Base-by-base conservation (phyloP, 2,797 vertebrate species). In the Stomatorhinus walkeri region DNA sequence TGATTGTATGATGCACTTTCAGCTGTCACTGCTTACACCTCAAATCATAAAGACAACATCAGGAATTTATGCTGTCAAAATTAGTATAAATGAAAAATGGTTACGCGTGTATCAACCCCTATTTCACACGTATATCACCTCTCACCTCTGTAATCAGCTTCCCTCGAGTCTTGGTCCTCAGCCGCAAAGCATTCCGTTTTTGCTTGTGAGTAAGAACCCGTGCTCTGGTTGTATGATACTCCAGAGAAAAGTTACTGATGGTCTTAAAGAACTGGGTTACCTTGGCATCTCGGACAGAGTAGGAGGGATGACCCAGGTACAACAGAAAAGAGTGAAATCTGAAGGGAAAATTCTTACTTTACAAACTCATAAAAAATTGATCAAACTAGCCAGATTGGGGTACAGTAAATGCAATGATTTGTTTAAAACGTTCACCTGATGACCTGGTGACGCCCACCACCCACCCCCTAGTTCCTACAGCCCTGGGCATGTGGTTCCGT, bases 281-380 rank as follows among this genome's bases (percentile, higher is more conserved):
- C 89, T 96, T 97, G 2, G 96, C 93, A 0, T 98, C 97, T 12
- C 96, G 94, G 0, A 94, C 97, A 0, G 92, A 91, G 1, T 94
- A 94, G 0, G 90, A 93, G 0, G 97, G 96, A 92, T 99, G 98
- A 12, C 98, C 98, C 94, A 99, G 93, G 93, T 97, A 99, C 59
- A 99, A 92, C 93, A 99, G 93, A 92, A 99, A 99, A 32, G 97
- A 97, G 88, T 95, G 97, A 92, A 99, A 99, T 94, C 98, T 97
- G 81, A 8, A 19, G 16, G 16, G 86, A n/a, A 84, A 84, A 51
- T 49, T 43, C 16, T 76, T 14, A 76, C 7, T 14, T 54, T 19
- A 54, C 14, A 28, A 54, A 86, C 8, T 46, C 16, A 19, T 9
- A n/a, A 76, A 19, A 14, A 76, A 76, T 2, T 32, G 0, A 36